Percentiles rank a stretch among this genome's conserved stretches.
phyloP scores from a whole-genome alignment of 2,888 invertebrate species.

The Morpho deidamia region DNA sequence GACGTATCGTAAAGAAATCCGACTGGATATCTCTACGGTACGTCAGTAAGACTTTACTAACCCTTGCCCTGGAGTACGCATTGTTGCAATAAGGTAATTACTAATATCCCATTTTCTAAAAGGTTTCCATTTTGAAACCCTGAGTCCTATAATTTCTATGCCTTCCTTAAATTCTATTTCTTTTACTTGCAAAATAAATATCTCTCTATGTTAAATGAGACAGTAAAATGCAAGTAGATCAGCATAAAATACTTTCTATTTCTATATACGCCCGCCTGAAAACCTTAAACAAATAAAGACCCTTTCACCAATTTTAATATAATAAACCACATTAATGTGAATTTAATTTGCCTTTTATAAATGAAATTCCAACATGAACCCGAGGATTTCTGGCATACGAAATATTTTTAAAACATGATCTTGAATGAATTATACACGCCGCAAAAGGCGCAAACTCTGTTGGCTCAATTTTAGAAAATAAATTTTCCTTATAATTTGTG shows the following conservation, averaged over 20 bases:
- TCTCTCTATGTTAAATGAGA: no score
- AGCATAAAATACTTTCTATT: neutral
- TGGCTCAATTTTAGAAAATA: conserved; percentile 3
- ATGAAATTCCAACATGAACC: neutral
- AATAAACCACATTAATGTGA: neutral
- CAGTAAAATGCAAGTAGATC: neutral
- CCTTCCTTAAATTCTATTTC: no score
- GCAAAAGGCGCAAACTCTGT: conserved; percentile 1
- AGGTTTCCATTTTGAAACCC: no score
- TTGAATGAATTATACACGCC: conserved; percentile 4
- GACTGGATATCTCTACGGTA: no score
- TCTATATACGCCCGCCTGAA: neutral
- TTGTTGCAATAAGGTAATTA: no score
- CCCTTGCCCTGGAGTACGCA: no score
- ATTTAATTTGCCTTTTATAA: neutral
- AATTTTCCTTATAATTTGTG: conserved; percentile 7
- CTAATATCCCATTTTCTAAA: no score
- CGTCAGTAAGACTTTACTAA: no score
- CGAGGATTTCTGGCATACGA: neutral
- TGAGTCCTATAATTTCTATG: no score
- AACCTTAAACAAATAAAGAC: neutral
- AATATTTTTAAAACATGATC: neutral
- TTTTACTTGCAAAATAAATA: no score
- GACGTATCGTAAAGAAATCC: no score
- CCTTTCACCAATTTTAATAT: neutral